Base-by-base conservation (phyloP, 2,113 vertebrate species). In the Arizona elegans region DNA sequence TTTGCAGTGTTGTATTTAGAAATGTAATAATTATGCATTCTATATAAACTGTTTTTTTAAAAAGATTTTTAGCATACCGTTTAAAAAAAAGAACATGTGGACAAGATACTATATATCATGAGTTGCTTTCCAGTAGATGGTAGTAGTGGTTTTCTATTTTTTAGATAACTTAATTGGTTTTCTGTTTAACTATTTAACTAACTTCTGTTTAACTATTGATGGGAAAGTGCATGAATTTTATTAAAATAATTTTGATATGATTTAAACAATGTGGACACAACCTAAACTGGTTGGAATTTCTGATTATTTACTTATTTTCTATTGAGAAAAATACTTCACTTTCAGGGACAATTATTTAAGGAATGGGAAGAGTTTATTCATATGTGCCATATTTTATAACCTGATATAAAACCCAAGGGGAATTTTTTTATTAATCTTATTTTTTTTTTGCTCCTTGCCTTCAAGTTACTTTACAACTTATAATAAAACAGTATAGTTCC, bases 1-100 rank as follows among this genome's bases (percentile, higher is more conserved):
- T 97, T 95, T 95, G 88, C 90, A 93, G 95, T 96, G 93, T 50
- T 95, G 93, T 89, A 75, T 96, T 96, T 95, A 96, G 90, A 96
- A 93, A 96, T 95, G 92, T 93, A 94, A 92, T 92, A 97, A 95
- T 94, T 97, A 96, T 95, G 96, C 91, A 95, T 95, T 94, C 93
- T 29, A 56, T 89, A 26, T 94, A 97, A 97, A 96, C 75, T 96
- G 65, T n/a, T 95, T 92, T 96, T 97, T 90, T 87, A 52, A 52
- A 59, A 59, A 90, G 95, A 26, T 43, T 92, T 88, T 96, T 91
- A 93, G 91, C 91, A 94, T 93, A 93, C 95, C 94, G 96, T 93
- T 94, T 94, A 95, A 93, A 95, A 93, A 15, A 92, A 87, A 93
- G 93, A 94, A 93, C 93, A 94, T 93, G 93, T 95, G 91, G 94